These are phyloP conservation scores for Solenopsis invicta DNA, from an alignment of 1,140 invertebrate species.

Conservation along the genomic window DNA sequence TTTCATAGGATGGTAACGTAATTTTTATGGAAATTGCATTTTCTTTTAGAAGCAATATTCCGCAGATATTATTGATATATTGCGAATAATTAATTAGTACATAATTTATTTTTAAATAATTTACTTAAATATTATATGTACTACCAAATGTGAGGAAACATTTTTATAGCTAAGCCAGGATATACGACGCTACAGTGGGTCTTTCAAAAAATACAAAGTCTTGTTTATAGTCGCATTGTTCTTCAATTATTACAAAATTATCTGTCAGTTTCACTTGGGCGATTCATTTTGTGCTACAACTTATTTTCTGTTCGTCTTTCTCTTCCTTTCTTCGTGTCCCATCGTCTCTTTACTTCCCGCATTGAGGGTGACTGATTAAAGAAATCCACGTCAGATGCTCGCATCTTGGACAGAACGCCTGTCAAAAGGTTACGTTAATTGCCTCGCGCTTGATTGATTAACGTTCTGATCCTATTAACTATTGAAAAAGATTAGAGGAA, in stretches of 20 bases:
- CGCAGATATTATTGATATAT: neutral
- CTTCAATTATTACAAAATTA: constrained; percentile 79
- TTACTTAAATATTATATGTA: neutral
- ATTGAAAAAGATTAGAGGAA: constrained; percentile 69
- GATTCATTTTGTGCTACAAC: constrained; percentile 79
- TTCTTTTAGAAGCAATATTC: too few species aligned
- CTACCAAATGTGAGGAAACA: neutral
- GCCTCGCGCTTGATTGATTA: constrained; percentile 80
- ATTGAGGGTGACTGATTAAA: constrained; percentile 82
- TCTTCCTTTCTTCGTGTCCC: constrained; percentile 45
- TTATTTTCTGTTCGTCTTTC: constrained; percentile 67
- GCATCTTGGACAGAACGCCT: constrained; percentile 71
- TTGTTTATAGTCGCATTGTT: neutral
- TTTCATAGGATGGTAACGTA: neutral
- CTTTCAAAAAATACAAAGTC: neutral
- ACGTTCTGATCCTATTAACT: constrained; percentile 78
- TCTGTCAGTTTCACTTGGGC: constrained; percentile 79
- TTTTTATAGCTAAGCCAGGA: neutral
- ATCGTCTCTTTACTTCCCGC: constrained; percentile 56
- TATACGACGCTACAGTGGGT: neutral
- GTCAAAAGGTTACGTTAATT: constrained; percentile 81
- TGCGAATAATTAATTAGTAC: neutral
- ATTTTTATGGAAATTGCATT: constrained; percentile 22
- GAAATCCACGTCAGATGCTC: constrained; percentile 80
- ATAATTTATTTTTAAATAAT: neutral